A percentile compares a stretch with the other conserved stretches of the same genome.
These are phyloP conservation scores for Pimephales promelas DNA, from an alignment of 2,113 vertebrate species.

Conservation along the genomic window DNA sequence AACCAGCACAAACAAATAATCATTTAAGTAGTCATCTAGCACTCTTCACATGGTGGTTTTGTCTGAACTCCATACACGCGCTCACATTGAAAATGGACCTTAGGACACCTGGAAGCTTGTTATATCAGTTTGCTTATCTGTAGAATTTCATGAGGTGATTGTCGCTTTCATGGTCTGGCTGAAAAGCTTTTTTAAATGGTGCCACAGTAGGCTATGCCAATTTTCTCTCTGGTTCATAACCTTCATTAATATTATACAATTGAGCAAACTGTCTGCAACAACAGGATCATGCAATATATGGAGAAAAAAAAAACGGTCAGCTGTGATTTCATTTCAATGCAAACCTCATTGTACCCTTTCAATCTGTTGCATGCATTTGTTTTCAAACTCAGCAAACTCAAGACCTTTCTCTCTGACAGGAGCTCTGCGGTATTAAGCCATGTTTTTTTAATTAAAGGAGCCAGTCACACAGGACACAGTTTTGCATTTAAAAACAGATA, in stretches of 20 bases:
- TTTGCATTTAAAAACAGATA: background rate
- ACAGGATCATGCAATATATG: background rate
- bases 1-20: background rate
- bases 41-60: background rate
- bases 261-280: background rate
- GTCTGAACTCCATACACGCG: background rate
- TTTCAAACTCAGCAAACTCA: background rate
- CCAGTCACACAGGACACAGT: background rate
- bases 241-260: background rate
- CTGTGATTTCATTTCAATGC: background rate
- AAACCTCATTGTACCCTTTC: background rate
- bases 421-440: background rate
- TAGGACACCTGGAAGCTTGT: background rate
- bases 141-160: background rate
- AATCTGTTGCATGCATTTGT: background rate
- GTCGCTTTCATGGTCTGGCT: background rate
- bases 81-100: background rate
- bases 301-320: background rate
- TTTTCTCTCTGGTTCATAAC: background rate
- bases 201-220: background rate
- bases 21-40: background rate
- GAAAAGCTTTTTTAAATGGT: background rate
- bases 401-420: background rate
- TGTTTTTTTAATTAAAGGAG: conserved; percentile 15
- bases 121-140: background rate